These are phyloP conservation scores for Agriopis marginaria DNA, from an alignment of 2,888 invertebrate species.

Conservation along the genomic window DNA sequence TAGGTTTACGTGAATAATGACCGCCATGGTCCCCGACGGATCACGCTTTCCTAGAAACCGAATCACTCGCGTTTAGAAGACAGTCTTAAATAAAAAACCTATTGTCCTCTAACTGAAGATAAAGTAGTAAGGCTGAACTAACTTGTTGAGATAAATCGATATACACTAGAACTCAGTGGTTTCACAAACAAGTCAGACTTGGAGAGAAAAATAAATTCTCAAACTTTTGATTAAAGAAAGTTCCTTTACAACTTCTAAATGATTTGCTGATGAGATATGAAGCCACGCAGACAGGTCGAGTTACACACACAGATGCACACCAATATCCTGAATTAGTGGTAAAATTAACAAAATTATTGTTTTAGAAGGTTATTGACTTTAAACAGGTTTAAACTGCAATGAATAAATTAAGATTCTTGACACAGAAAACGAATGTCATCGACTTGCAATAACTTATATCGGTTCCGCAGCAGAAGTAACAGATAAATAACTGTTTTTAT, in stretches of 20 bases:
- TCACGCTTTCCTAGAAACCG: too few relatives aligned
- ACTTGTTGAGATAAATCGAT: not conserved
- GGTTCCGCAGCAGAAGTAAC: not conserved
- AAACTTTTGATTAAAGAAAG: conserved; percentile 21
- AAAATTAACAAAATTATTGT: conserved; percentile 12
- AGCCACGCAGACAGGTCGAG: not conserved
- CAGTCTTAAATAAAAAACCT: too few relatives aligned
- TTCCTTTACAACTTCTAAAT: conserved; percentile 6
- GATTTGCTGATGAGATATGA: conserved; percentile 6
- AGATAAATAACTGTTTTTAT: not conserved
- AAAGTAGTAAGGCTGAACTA: not conserved
- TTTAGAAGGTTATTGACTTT: conserved; percentile 4
- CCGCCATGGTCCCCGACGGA: too few relatives aligned
- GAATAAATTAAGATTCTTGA: conserved; percentile 17
- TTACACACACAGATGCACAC: not conserved
- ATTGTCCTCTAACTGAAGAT: too few relatives aligned
- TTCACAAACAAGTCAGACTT: conserved; percentile 2
- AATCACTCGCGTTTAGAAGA: too few relatives aligned
- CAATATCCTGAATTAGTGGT: not conserved
- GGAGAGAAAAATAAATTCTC: not conserved
- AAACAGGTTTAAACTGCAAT: conserved; percentile 6
- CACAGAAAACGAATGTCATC: conserved; percentile 6
- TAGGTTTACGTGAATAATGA: too few relatives aligned
- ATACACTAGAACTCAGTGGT: not conserved
- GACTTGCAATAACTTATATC: not conserved